A percentile compares a stretch with the other conserved stretches of the same genome.
These are phyloP conservation scores for Sarcophaga caerulescens DNA, from an alignment of 2,888 invertebrate genomes.

Conservation along the genomic window DNA sequence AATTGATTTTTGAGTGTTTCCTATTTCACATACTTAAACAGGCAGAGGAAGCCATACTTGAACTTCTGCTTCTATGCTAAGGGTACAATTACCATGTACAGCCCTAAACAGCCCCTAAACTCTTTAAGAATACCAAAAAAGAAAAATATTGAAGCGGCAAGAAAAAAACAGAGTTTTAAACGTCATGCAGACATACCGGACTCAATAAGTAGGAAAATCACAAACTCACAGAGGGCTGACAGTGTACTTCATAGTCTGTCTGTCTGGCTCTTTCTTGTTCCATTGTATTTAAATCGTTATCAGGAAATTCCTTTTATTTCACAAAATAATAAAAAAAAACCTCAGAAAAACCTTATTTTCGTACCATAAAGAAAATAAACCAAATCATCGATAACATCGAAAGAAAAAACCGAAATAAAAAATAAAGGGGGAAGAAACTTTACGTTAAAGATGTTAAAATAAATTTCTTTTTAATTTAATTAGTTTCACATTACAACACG, in stretches of 20 bases:
- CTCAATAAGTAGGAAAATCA: background rate
- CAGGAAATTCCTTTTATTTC: conserved; percentile 50
- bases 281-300: conserved; percentile 42
- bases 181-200: background rate
- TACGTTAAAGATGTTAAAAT: conserved; percentile 68
- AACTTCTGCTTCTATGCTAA: background rate
- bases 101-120: conserved; percentile 38
- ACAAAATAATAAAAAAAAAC: conserved; percentile 16
- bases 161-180: conserved; percentile 16
- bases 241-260: background rate
- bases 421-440: conserved; percentile 60
- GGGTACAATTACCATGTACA: conserved; percentile 4
- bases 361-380: conserved; percentile 13
- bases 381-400: background rate
- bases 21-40: conserved; percentile 63
- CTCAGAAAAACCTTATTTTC: conserved; percentile 37
- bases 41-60: conserved; percentile 66
- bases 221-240: background rate
- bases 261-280: background rate
- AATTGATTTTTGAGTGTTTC: conserved; percentile 66
- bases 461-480: conserved; percentile 69
- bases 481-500: conserved; percentile 68
- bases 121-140: background rate
- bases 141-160: background rate
- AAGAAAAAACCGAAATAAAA: background rate